phyloP scores from a whole-genome alignment of 2,888 invertebrate genomes.

The Dendrolimus pini region DNA sequence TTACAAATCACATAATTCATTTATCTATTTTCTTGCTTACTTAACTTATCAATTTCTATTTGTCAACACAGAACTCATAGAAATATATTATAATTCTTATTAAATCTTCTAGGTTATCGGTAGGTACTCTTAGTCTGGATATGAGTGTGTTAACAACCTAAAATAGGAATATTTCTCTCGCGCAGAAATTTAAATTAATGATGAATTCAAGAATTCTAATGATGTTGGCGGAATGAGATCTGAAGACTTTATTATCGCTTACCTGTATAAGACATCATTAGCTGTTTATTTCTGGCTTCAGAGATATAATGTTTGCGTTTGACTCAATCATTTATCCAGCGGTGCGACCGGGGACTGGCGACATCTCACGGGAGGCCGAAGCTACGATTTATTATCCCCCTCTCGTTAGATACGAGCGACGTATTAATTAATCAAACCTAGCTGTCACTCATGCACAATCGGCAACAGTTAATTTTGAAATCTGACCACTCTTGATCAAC shows the following conservation, averaged over 20 bases:
- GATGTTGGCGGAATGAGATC: constrained; percentile 51
- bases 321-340: constrained; percentile 70
- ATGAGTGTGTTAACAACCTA: too few species aligned
- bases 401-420: constrained; percentile 52
- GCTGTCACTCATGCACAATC: constrained; percentile 70
- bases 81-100: too few species aligned
- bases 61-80: too few species aligned
- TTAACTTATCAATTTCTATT: too few species aligned
- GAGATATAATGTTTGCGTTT: constrained; percentile 60
- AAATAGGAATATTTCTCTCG: not conserved
- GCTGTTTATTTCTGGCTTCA: constrained; percentile 62
- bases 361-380: constrained; percentile 70
- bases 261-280: constrained; percentile 72
- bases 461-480: constrained; percentile 41
- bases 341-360: constrained; percentile 44
- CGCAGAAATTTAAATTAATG: constrained; percentile 32
- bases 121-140: too few species aligned
- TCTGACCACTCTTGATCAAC: constrained; percentile 33
- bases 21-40: too few species aligned
- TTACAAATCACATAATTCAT: too few species aligned
- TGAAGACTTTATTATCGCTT: constrained; percentile 67
- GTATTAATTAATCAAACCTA: constrained; percentile 73
- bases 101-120: too few species aligned
- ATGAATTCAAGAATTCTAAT: constrained; percentile 49
- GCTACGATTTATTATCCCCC: constrained; percentile 68